Conservation (phyloP, 2,888 invertebrate species). For the Apamea anceps region DNA sequence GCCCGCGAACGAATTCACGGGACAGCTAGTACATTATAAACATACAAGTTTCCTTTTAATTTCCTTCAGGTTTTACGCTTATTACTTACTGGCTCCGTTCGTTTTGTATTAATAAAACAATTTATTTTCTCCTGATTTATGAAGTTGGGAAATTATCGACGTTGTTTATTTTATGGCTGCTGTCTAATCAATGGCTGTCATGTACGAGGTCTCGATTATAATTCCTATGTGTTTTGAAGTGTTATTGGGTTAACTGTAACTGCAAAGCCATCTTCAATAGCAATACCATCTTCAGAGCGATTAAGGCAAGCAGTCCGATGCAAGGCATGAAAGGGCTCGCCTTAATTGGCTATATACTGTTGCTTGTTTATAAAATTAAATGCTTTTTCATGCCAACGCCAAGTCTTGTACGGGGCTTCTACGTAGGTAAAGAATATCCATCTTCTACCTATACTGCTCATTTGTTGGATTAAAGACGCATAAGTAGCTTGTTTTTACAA, state of each 20-base stretch:
- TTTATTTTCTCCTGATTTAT: constrained; percentile 34
- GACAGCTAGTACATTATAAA: constrained; percentile 2
- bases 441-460: not conserved
- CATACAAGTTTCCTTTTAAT: constrained; percentile 40
- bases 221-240: not conserved
- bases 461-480: not conserved
- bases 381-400: not conserved
- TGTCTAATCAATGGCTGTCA: constrained; percentile 8
- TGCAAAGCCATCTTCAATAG: not conserved
- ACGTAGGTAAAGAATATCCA: not conserved
- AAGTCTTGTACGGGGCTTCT: not conserved
- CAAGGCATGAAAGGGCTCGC: not conserved
- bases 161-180: constrained; percentile 9
- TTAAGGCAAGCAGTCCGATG: not conserved
- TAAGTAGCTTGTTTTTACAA: not conserved
- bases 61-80: constrained; percentile 45
- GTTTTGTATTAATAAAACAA: constrained; percentile 31
- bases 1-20: not conserved
- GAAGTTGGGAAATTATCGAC: constrained; percentile 17
- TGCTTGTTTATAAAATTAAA: not conserved
- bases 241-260: constrained; percentile 11
- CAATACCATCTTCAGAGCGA: not conserved
- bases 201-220: not conserved
- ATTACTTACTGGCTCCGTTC: constrained; percentile 14
- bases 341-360: not conserved